Percentiles rank a stretch among this genome's conserved stretches.
Evolutionary conservation across 1,140 invertebrate genomes (phyloP).

Genomic region (Lasioglossum baleicum): DNA sequence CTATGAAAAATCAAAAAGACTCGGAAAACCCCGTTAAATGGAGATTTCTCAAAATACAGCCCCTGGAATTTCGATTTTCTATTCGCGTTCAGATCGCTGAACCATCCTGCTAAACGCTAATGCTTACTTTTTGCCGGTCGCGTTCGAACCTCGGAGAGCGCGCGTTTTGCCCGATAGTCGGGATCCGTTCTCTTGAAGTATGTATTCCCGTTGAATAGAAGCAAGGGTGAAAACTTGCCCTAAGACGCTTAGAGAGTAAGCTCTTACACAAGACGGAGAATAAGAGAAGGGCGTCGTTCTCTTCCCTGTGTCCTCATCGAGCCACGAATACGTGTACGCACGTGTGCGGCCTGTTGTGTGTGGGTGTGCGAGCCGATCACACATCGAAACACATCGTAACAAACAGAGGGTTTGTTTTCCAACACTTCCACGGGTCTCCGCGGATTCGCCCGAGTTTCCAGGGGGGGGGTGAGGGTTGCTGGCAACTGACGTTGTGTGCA

Average conservation of each 20-base stretch:
- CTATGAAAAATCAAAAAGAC: too few relatives aligned
- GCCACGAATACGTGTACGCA: background rate
- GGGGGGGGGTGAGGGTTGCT: background rate
- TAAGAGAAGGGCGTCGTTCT: conserved; percentile 68
- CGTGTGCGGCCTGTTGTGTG: background rate
- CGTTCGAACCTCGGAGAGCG: background rate
- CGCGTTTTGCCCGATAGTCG: conserved; percentile 25
- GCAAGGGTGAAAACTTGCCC: conserved; percentile 78
- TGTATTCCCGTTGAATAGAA: conserved; percentile 44
- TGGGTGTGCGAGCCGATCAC: background rate
- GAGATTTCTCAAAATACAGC: too few relatives aligned
- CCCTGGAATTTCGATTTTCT: too few relatives aligned
- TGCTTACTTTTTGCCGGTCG: background rate
- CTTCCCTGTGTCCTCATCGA: background rate
- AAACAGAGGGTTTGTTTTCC: conserved; percentile 36
- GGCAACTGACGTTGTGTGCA: conserved; percentile 32
- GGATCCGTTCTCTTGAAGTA: conserved; percentile 50
- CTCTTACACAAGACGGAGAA: conserved; percentile 76
- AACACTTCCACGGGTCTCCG: conserved; percentile 23
- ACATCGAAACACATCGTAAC: background rate
- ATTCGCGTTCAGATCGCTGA: background rate
- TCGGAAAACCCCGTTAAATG: too few relatives aligned
- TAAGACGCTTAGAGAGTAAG: conserved; percentile 79
- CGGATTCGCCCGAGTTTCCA: too few relatives aligned
- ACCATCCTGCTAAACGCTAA: background rate